Evolutionary conservation across 2,797 vertebrate genomes (phyloP).

Genomic region (Sebastes iracundus): DNA sequence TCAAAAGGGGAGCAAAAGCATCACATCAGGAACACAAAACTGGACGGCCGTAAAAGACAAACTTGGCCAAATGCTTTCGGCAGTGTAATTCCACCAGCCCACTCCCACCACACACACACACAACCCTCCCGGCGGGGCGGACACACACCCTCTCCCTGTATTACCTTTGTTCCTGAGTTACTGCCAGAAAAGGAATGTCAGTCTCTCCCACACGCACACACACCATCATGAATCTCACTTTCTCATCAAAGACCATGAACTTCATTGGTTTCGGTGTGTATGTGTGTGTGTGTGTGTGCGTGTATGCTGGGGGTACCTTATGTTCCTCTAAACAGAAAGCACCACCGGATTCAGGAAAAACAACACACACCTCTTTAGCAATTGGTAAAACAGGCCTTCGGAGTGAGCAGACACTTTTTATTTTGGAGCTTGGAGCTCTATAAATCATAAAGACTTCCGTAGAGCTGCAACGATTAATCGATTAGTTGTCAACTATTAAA

Average conservation of each 20-base stretch:
- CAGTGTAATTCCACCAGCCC: slow-evolving; percentile 56
- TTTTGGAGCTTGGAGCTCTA: not conserved
- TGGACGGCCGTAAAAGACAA: slow-evolving; percentile 81
- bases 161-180: slow-evolving; percentile 85
- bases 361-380: not conserved
- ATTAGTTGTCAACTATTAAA: no score
- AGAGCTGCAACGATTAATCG: no score
- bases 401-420: no score
- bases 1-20: slow-evolving; percentile 79
- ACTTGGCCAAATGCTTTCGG: slow-evolving; percentile 81
- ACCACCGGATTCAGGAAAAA: not conserved
- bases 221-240: slow-evolving; percentile 65
- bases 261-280: slow-evolving; percentile 63
- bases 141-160: slow-evolving; percentile 64
- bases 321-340: slow-evolving; percentile 14
- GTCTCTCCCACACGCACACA: slow-evolving; percentile 26
- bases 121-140: slow-evolving; percentile 33
- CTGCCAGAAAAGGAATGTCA: slow-evolving; percentile 73
- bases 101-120: slow-evolving; percentile 38
- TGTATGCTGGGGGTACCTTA: not conserved
- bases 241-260: slow-evolving; percentile 82
- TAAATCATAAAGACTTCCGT: not conserved
- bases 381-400: not conserved
- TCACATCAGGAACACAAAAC: slow-evolving; percentile 81
- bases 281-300: not conserved